These are phyloP conservation scores for Rhea pennata DNA, from an alignment of 2,113 vertebrate species.

Conservation along the genomic window DNA sequence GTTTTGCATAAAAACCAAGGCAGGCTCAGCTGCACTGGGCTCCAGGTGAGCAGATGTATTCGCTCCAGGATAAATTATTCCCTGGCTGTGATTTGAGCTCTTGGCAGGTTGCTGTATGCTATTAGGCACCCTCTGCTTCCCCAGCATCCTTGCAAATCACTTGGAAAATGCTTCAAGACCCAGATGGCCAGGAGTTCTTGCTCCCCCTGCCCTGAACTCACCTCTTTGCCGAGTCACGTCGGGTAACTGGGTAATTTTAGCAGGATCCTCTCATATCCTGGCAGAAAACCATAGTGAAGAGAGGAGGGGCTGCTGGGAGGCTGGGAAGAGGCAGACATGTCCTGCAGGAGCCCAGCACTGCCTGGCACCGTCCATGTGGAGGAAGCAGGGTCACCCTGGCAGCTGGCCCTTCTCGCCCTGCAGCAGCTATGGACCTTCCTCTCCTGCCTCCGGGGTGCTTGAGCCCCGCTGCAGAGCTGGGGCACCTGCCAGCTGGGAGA, in stretches of 20 bases:
- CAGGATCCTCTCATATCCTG: neutral
- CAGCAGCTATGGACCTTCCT: neutral
- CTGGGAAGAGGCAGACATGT: rapidly evolving
- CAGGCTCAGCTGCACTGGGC: neutral
- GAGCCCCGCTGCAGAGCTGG: neutral
- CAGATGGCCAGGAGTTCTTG: neutral
- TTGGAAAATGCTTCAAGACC: neutral
- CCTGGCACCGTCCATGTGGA: neutral
- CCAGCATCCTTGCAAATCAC: neutral
- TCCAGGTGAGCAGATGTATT: neutral
- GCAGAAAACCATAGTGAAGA: neutral
- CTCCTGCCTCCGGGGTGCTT: neutral
- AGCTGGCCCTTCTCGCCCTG: rapidly evolving
- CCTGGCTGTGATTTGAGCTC: neutral
- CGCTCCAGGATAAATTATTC: neutral
- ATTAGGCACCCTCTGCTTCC: neutral
- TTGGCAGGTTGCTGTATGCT: neutral
- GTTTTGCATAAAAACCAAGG: neutral
- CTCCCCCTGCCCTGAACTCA: neutral
- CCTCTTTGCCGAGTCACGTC: neutral
- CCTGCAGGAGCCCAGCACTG: neutral
- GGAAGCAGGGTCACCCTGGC: neutral
- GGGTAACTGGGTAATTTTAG: neutral
- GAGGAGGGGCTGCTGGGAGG: neutral
- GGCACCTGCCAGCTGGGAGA: neutral